A percentile compares a stretch with the other conserved stretches of the same genome.
Conservation (phyloP, 1,140 invertebrate species). For the Rhagoletis zephyria region DNA sequence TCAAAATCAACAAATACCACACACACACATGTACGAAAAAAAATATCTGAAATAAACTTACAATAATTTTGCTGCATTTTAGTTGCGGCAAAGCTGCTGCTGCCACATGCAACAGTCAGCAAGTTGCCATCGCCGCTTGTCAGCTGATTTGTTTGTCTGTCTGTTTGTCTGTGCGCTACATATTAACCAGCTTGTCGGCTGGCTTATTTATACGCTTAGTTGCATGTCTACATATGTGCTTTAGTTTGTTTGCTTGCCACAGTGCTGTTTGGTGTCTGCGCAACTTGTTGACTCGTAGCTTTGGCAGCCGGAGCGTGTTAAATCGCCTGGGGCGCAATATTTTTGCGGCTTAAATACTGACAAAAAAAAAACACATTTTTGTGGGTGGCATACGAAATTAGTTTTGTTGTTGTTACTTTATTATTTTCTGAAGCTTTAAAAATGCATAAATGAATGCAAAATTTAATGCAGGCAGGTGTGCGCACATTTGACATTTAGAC, state of each 20-base stretch:
- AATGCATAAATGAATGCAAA: conserved; percentile 20
- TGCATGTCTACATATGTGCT: neutral
- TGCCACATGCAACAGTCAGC: conserved; percentile 37
- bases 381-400: conserved; percentile 45
- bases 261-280: conserved; percentile 45
- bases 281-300: conserved; percentile 43
- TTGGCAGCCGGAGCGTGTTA: conserved; percentile 22
- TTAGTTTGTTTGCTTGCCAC: neutral
- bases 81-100: conserved; percentile 24
- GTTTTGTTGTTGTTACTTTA: conserved; percentile 18
- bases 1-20: neutral
- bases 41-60: neutral
- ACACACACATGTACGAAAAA: neutral
- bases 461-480: conserved; percentile 38
- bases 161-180: neutral
- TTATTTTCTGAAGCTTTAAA: neutral
- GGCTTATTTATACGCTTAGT: neutral
- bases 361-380: neutral
- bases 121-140: conserved; percentile 16
- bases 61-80: conserved; percentile 24
- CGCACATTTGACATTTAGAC: conserved; percentile 39
- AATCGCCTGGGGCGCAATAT: conserved; percentile 5
- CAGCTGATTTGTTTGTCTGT: conserved; percentile 28
- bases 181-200: conserved; percentile 1
- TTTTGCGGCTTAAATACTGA: conserved; percentile 42